A percentile compares a stretch with the other conserved stretches of the same genome.
These are phyloP conservation scores for Diachasma alloeum DNA, from an alignment of 1,140 invertebrate genomes.

Conservation along the genomic window DNA sequence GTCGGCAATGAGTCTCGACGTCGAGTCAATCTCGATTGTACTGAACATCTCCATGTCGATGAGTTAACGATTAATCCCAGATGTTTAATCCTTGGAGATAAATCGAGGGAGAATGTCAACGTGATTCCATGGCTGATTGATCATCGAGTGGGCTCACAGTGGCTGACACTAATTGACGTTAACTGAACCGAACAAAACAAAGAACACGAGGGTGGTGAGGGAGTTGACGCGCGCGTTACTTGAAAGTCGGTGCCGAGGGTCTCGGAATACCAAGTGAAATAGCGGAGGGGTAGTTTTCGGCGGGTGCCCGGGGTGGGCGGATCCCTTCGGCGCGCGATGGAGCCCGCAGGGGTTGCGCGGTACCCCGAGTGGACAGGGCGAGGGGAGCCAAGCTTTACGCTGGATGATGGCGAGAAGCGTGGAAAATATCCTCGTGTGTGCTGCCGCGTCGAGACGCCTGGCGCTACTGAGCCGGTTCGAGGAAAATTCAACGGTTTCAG, in stretches of 20 bases:
- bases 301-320: constrained; percentile 31
- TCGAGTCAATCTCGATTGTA: no score
- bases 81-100: not conserved
- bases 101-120: not conserved
- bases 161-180: no score
- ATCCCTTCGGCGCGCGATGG: constrained; percentile 31
- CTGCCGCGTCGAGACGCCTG: constrained; percentile 51
- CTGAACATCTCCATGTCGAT: not conserved
- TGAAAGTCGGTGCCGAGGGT: not conserved
- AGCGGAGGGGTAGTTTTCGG: constrained; percentile 20
- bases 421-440: constrained; percentile 35
- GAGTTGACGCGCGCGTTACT: constrained; percentile 6
- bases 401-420: not conserved
- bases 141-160: not conserved
- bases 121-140: not conserved
- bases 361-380: not conserved
- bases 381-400: not conserved
- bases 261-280: constrained; percentile 19
- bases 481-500: constrained; percentile 31
- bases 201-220: not conserved
- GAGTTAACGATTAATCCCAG: not conserved
- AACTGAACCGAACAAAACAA: not conserved
- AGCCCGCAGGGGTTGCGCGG: constrained; percentile 18
- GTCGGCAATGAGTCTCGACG: not conserved
- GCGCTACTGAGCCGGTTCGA: constrained; percentile 48